Base-by-base conservation (phyloP, 2,888 invertebrate genomes). In the Augochlorella aurata region DNA sequence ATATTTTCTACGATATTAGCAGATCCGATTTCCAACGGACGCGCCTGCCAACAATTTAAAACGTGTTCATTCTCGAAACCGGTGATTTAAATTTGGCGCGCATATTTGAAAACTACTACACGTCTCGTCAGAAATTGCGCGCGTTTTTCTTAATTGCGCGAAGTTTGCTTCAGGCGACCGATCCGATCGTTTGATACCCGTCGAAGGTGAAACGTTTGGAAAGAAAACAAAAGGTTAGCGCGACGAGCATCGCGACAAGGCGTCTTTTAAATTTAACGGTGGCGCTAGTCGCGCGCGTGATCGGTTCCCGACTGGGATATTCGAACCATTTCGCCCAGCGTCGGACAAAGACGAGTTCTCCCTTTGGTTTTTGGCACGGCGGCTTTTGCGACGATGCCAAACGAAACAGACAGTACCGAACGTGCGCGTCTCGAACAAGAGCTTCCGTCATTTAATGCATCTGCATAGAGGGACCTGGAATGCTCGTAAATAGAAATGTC, bases 351-450 rank as follows among this genome's bases (percentile, higher is more conserved):
- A 47, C 65, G 65, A 72, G 77, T 84, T 38, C 68, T 69, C 77
- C 63, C 80, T 77, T 84, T 77, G 74, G 61, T 74, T 77, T 58
- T 80, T 80, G 80, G 84, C 77, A 80, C 69, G 69, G 77, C 44
- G 76, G 58, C 74, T 81, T 38, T 84, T 83, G 87, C 68, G 49
- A 24, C 74, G 63, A 63, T 88, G 88, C 89, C 89, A 89, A 89
- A 58, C 74, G 81, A 87, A 85, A 84, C 86, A 86, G 88, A 66
- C 58, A 67, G 76, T 18, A 29, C 29, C n/a, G 38, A 52, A 72
- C 14, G 67, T 44, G 68, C 61, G 24, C 63, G 24, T 18, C 24
- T 65, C 77, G 52, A 74, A 65, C 81, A 82, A 82, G 58, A 54
- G 74, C 79, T 81, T 85, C 79, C 85, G 81, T 79, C 71, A 81